phyloP scores from a whole-genome alignment of 2,888 invertebrate species.

The Ochropleura plecta region DNA sequence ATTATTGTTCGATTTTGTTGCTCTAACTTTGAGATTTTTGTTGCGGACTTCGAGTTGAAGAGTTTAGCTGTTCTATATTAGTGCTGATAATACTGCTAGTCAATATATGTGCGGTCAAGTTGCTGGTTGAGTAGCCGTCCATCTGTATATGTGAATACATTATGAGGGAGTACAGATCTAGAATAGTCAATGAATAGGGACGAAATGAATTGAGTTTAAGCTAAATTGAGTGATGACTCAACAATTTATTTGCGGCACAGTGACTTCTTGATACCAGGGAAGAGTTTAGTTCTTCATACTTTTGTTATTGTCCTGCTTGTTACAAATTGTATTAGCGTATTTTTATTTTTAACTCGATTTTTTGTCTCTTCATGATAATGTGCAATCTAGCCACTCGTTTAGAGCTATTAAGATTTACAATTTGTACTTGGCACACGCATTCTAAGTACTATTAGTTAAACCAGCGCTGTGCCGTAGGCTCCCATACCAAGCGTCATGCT shows the following conservation, averaged over 20 bases:
- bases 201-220: too few relatives aligned
- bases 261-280: neutral
- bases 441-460: too few relatives aligned
- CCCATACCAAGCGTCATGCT: too few relatives aligned
- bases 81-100: neutral
- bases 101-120: neutral
- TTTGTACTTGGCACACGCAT: too few relatives aligned
- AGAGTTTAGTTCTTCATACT: neutral
- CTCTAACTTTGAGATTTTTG: neutral
- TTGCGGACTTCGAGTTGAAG: too few relatives aligned
- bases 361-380: too few relatives aligned
- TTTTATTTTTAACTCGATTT: neutral
- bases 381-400: too few relatives aligned
- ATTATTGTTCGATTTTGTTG: neutral
- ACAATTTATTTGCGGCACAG: neutral
- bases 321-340: neutral
- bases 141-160: neutral
- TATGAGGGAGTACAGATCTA: neutral
- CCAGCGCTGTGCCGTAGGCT: too few relatives aligned
- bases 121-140: neutral
- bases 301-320: neutral
- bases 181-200: neutral
- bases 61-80: neutral
- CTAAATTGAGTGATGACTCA: too few relatives aligned
- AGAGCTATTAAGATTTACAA: too few relatives aligned